Conservation (phyloP, 2,113 vertebrate species). For the Aleadryas rufinucha region DNA sequence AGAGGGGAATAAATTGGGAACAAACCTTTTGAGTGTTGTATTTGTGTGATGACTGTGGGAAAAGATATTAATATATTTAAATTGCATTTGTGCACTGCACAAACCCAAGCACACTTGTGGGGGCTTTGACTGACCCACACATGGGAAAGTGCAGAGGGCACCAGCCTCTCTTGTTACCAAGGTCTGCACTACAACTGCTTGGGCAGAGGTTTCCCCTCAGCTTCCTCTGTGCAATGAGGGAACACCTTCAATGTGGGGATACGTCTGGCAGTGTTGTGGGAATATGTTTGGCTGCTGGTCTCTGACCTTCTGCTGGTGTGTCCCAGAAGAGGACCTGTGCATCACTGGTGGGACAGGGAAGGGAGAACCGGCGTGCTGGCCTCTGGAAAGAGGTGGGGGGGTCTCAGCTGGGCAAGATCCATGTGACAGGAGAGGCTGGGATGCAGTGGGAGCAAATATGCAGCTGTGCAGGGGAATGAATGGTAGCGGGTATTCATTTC, state of each 20-base stretch:
- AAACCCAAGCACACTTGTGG: background rate
- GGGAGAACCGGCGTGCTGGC: background rate
- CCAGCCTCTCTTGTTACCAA: background rate
- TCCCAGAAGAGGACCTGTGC: background rate
- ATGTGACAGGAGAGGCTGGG: background rate
- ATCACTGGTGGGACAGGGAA: background rate
- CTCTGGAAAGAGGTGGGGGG: background rate
- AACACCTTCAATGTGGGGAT: background rate
- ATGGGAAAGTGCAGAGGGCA: background rate
- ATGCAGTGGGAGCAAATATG: accelerated
- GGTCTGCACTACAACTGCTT: background rate
- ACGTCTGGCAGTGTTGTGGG: background rate
- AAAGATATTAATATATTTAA: background rate
- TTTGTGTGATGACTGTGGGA: background rate
- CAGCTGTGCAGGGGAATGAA: background rate
- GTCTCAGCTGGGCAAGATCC: background rate
- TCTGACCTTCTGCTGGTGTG: background rate
- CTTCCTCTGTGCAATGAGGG: background rate
- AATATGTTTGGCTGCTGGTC: background rate
- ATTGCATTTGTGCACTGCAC: background rate
- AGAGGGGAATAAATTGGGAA: background rate
- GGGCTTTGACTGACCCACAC: background rate
- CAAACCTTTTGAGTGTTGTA: background rate
- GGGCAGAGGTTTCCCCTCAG: background rate
- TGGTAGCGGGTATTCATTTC: background rate